Percentiles rank a stretch among this genome's conserved stretches.
Evolutionary conservation across 1,140 invertebrate species (phyloP).

Genomic region (Asbolus verrucosus): DNA sequence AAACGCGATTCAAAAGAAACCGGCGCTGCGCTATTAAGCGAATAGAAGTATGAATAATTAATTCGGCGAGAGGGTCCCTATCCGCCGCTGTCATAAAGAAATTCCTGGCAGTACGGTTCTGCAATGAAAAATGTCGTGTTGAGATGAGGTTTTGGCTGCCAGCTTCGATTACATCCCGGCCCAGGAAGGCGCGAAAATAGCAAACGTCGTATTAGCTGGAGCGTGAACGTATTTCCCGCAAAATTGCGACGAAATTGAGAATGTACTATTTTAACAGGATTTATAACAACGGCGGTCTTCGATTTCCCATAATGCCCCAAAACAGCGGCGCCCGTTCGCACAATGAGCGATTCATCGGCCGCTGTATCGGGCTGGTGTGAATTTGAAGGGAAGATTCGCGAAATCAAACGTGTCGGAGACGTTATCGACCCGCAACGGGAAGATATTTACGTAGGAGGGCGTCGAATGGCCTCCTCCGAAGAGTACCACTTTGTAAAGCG

Average conservation of each 20-base stretch:
- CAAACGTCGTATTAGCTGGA: constrained; percentile 28
- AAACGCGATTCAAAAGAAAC: no score
- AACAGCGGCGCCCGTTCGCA: no score
- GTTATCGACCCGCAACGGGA: constrained; percentile 13
- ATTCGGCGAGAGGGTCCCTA: no score
- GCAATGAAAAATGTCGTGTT: constrained; percentile 29
- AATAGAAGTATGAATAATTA: no score
- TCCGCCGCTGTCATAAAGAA: not conserved
- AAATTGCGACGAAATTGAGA: constrained; percentile 27
- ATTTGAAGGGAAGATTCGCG: not conserved
- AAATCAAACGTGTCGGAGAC: constrained; percentile 13
- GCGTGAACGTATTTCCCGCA: constrained; percentile 32
- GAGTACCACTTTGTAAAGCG: constrained; percentile 18
- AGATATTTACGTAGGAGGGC: constrained; percentile 5
- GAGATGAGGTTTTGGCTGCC: constrained; percentile 24
- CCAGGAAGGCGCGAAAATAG: constrained; percentile 33
- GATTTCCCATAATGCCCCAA: not conserved
- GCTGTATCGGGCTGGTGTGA: no score
- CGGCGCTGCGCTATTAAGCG: no score
- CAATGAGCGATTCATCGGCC: no score
- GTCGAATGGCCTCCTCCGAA: not conserved
- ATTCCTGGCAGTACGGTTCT: not conserved
- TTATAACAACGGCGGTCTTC: constrained; percentile 6
- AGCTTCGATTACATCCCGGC: constrained; percentile 3
- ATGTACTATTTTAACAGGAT: constrained; percentile 27